Conservation (phyloP, 2,113 vertebrate genomes). For the Micronycteris hirsuta region DNA sequence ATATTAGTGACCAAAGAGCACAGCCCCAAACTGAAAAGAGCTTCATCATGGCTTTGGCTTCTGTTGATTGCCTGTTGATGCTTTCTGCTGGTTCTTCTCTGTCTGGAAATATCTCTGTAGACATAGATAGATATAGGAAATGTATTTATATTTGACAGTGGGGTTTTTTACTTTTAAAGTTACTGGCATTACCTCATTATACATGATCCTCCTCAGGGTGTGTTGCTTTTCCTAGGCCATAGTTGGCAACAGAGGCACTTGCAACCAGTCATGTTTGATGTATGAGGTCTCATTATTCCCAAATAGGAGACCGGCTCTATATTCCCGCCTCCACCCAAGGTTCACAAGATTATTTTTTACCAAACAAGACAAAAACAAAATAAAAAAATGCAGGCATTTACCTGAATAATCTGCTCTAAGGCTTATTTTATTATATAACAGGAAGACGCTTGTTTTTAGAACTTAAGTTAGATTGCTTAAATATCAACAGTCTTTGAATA, state of each 20-base stretch:
- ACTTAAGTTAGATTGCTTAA: background rate
- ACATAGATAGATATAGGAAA: background rate
- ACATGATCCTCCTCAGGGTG: background rate
- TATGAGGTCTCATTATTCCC: background rate
- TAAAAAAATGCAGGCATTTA: background rate
- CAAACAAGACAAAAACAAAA: background rate
- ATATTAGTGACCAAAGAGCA: conserved; percentile 51
- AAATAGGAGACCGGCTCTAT: background rate
- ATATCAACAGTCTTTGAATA: background rate
- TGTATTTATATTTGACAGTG: background rate
- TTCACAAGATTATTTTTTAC: background rate
- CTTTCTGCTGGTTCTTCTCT: background rate
- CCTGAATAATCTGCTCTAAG: background rate
- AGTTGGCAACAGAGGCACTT: background rate
- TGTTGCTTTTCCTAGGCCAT: background rate
- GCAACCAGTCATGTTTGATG: background rate
- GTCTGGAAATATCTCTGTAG: background rate
- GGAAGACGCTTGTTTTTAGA: background rate
- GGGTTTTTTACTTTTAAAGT: background rate
- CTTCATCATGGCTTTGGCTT: conserved; percentile 36
- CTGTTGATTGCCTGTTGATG: conserved; percentile 38
- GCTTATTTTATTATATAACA: background rate
- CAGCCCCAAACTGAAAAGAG: background rate
- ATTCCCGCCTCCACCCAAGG: background rate
- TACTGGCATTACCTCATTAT: background rate